A percentile compares a stretch with the other conserved stretches of the same genome.
phyloP scores from a whole-genome alignment of 2,113 vertebrate genomes.

The Nyctereutes procyonoides region DNA sequence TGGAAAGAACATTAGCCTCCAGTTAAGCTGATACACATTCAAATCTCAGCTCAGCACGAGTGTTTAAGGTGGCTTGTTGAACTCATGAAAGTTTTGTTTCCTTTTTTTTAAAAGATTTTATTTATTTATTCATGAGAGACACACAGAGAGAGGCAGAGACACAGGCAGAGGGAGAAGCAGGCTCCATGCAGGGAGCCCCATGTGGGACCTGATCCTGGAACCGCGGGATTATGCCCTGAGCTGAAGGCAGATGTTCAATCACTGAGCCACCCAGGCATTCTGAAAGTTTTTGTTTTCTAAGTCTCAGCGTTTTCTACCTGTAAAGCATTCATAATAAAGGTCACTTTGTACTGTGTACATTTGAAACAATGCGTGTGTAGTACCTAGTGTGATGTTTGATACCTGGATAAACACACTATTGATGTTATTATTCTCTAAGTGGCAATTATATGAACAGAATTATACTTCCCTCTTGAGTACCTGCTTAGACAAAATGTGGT shows the following conservation, averaged over 20 bases:
- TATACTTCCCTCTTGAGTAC: not conserved
- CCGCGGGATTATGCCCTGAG: no score
- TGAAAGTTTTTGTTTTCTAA: not conserved
- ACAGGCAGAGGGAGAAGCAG: no score
- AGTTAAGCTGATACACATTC: not conserved
- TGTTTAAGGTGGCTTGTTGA: not conserved
- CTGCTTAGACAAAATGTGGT: not conserved
- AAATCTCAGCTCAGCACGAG: not conserved
- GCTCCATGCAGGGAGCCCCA: no score
- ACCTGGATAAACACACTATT: not conserved
- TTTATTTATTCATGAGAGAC: no score
- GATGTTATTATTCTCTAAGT: not conserved
- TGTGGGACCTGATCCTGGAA: no score
- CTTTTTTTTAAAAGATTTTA: no score
- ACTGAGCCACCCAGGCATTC: no score
- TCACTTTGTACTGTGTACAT: not conserved
- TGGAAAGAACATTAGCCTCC: not conserved
- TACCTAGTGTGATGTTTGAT: not conserved
- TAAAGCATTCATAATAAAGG: not conserved
- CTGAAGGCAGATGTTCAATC: no score
- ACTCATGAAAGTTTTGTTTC: not conserved
- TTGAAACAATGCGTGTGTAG: not conserved
- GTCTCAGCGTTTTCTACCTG: not conserved
- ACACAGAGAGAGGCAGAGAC: no score
- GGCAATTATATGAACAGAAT: not conserved